Evolutionary conservation across 2,888 invertebrate genomes (phyloP).

Genomic region (Biston betularia): DNA sequence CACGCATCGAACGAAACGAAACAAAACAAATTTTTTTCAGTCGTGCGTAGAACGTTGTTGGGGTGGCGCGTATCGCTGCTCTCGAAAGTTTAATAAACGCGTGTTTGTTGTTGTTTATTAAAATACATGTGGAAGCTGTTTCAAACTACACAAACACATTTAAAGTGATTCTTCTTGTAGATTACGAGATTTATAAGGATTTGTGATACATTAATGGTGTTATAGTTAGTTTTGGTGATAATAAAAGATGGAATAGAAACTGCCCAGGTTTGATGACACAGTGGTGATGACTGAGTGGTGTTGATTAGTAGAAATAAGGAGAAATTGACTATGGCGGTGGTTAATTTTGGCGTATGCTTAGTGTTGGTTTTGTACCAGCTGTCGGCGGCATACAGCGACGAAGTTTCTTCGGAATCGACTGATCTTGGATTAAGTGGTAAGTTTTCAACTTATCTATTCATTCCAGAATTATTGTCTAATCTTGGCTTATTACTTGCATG

Average conservation of each 20-base stretch:
- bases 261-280: constrained; percentile 13
- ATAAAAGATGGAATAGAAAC: constrained; percentile 32
- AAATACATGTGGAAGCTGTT: constrained; percentile 50
- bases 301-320: constrained; percentile 67
- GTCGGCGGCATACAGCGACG: constrained; percentile 68
- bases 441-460: constrained; percentile 24
- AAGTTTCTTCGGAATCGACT: constrained; percentile 72
- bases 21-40: constrained; percentile 48
- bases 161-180: constrained; percentile 3
- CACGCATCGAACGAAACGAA: constrained; percentile 8
- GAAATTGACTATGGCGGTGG: constrained; percentile 75
- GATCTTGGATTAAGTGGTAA: constrained; percentile 75
- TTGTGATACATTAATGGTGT: constrained; percentile 46
- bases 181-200: constrained; percentile 11
- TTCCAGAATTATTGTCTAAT: neutral
- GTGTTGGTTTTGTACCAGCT: constrained; percentile 75
- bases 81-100: constrained; percentile 55
- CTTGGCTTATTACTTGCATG: too few species aligned
- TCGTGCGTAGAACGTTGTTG: constrained; percentile 56
- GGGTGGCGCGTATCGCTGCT: constrained; percentile 44
- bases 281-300: constrained; percentile 68
- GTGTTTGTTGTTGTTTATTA: constrained; percentile 52
- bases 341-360: constrained; percentile 78
- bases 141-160: constrained; percentile 41
- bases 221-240: constrained; percentile 61